A percentile compares a stretch with the other conserved stretches of the same genome.
phyloP scores from a whole-genome alignment of 2,888 invertebrate genomes.

The Neoaliturus tenellus region DNA sequence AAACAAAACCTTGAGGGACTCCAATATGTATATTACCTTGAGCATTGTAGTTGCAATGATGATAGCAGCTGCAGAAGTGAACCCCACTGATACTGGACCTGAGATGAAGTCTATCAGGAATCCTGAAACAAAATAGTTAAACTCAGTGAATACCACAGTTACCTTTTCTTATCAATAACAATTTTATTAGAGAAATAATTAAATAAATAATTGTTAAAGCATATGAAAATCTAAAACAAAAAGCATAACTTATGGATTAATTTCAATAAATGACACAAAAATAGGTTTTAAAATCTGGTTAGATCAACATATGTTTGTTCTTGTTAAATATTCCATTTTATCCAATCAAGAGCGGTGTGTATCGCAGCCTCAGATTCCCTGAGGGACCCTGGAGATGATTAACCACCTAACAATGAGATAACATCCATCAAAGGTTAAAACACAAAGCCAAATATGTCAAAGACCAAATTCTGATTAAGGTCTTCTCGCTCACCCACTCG shows the following conservation, averaged over 20 bases:
- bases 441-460: neutral
- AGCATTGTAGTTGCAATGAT: slow-evolving; percentile 89
- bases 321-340: no score
- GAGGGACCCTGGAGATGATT: slow-evolving; percentile 16
- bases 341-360: no score
- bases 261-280: no score
- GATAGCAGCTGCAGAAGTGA: slow-evolving; percentile 89
- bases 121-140: no score
- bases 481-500: neutral
- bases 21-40: slow-evolving; percentile 71
- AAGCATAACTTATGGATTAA: no score
- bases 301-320: no score
- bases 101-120: slow-evolving; percentile 91
- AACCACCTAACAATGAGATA: neutral
- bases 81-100: slow-evolving; percentile 87
- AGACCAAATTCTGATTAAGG: neutral
- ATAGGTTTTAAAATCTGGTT: no score
- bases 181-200: neutral
- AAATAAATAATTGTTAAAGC: neutral
- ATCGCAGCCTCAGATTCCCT: no score
- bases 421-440: neutral
- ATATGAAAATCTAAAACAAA: no score
- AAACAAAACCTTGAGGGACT: neutral
- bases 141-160: no score
- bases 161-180: no score